Evolutionary conservation across 1,140 invertebrate species (phyloP), one percentile per base, ranked within the genome.

Genomic region (Reticulitermes speratus): DNA sequence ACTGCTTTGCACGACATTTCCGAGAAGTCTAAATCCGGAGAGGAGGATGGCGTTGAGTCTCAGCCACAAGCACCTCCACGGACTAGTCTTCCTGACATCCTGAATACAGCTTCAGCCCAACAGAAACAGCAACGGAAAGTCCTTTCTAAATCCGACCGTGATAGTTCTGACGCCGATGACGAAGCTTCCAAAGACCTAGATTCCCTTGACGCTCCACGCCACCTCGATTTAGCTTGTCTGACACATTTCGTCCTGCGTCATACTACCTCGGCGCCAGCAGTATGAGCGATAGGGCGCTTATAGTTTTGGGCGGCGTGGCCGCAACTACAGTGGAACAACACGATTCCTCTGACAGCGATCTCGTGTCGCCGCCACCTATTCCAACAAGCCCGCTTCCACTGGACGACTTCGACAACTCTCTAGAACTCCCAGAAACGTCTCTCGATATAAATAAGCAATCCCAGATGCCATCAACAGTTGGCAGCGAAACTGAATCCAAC

Each of bases 121-220:
- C 5, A 44, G 8, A 19, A n/a, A 25, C 65, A 75, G 25, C 21
- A 21, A n/a, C 44, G 45, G 38, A 30, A n/a, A 14, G 2, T 19
- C 45, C 16, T 52, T 84, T n/a, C 84, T 45, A 84, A 84, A 25
- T 32, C 48, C 14, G 86, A 86, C 87, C 87, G 75, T 59, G 96
- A 96, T 88, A 95, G 95, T 89, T 97, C 96, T 0, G 96, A 97
- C 91, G 95, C 95, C 2, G 96, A 97, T 89, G 96, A 97, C 90
- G 96, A 97, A 91, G 94, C 94, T 19, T 96, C 95, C 1, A 96
- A 96, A 90, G 96, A 97, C 88, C 89, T 95, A 75, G 94, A 96
- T 88, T 94, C 94, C 0, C 92, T 95, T 48, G 93, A 95, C 86
- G 91, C 94, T 32, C 94, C 94, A 11, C 91, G 93, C 30, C 94